phyloP scores from a whole-genome alignment of 2,113 vertebrate genomes.

The Anser brachyrhynchus region DNA sequence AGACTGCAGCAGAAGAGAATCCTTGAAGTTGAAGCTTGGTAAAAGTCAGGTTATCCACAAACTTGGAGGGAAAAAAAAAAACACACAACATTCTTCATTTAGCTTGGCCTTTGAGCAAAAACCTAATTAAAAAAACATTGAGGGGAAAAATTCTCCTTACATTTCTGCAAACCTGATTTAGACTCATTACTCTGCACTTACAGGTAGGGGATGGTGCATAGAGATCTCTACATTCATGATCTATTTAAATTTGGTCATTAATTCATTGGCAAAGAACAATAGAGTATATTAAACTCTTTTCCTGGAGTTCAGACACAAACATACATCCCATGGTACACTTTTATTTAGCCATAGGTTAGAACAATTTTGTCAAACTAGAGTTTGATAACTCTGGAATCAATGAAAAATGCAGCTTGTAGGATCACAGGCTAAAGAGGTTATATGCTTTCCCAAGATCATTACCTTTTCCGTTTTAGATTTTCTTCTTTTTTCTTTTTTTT shows the following conservation, averaged over 20 bases:
- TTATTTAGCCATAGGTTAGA: neutral
- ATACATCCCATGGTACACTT: neutral
- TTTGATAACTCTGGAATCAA: neutral
- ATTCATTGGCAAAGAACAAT: neutral
- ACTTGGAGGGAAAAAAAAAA: neutral
- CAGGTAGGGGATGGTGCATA: neutral
- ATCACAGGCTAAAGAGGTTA: neutral
- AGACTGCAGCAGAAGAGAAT: neutral
- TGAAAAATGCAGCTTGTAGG: neutral
- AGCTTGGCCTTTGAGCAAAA: neutral
- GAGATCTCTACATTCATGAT: neutral
- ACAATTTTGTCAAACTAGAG: neutral
- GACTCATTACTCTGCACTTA: neutral
- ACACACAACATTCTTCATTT: neutral
- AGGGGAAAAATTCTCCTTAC: accelerated
- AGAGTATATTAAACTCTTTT: neutral
- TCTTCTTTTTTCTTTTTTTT: too few relatives aligned
- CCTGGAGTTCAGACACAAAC: neutral
- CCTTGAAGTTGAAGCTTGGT: neutral
- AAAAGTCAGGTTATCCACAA: neutral
- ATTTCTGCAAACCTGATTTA: neutral
- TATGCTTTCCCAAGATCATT: neutral
- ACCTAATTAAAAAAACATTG: neutral
- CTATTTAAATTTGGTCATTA: neutral
- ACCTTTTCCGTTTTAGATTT: neutral